Conservation (phyloP, 2,797 vertebrate genomes). For the Urocyon cinereoargenteus region DNA sequence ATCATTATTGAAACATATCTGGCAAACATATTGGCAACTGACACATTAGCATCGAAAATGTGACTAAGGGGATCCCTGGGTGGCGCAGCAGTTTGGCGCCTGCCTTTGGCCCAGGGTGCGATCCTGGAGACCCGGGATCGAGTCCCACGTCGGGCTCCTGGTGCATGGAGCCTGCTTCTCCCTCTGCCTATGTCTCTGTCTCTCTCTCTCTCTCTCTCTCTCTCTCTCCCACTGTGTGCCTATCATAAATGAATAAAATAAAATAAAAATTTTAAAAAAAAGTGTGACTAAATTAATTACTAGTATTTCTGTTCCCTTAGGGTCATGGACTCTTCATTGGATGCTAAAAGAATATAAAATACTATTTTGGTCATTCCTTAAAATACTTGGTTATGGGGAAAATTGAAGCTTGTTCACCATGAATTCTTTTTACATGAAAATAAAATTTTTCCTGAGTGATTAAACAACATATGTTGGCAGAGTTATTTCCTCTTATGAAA, state of each 20-base stretch:
- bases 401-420: background rate
- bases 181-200: too few relatives aligned
- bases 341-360: background rate
- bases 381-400: constrained; percentile 21
- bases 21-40: background rate
- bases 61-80: too few relatives aligned
- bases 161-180: too few relatives aligned
- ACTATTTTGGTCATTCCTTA: background rate
- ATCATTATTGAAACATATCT: background rate
- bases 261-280: too few relatives aligned
- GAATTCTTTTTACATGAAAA: background rate
- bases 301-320: background rate
- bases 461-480: background rate
- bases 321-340: background rate
- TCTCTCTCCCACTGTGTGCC: too few relatives aligned
- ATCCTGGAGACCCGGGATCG: too few relatives aligned
- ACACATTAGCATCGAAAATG: background rate
- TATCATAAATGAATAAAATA: too few relatives aligned
- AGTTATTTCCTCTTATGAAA: background rate
- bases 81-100: too few relatives aligned
- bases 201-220: too few relatives aligned
- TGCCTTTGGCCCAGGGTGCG: too few relatives aligned
- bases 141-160: too few relatives aligned
- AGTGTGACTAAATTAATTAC: background rate
- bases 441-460: background rate